Evolutionary conservation across 1,140 invertebrate genomes (phyloP).

Genomic region (Solenopsis invicta): DNA sequence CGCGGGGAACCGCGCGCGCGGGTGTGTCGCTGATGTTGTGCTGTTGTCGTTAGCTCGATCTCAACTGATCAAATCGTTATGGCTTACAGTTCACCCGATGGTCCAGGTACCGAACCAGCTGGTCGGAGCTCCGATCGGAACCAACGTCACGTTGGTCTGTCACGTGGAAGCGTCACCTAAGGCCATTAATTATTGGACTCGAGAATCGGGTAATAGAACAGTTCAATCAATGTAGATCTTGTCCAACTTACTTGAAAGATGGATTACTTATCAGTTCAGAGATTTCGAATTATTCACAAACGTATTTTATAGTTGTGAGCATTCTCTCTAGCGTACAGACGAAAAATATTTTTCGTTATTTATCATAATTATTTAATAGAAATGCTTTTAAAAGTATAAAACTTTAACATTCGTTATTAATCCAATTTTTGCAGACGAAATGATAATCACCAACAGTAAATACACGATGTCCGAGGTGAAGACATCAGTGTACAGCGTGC

Average conservation of each 20-base stretch:
- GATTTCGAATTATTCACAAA: not conserved
- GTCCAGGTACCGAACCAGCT: conserved; percentile 95
- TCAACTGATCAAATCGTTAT: conserved; percentile 70
- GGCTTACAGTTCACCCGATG: conserved; percentile 92
- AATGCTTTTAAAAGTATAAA: not conserved
- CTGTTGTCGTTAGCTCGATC: conserved; percentile 11
- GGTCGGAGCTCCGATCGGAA: conserved; percentile 93
- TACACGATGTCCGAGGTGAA: conserved; percentile 92
- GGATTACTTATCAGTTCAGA: not conserved
- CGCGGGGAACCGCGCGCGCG: conserved; percentile 8
- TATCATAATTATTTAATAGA: not conserved
- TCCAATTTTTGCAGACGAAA: conserved; percentile 89
- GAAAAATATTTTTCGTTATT: not conserved
- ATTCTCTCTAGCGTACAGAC: too few species aligned
- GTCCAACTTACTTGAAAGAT: not conserved
- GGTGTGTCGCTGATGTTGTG: not conserved
- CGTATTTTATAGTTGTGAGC: not conserved
- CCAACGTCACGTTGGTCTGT: conserved; percentile 94
- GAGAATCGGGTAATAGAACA: conserved; percentile 91
- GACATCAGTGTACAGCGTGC: conserved; percentile 92
- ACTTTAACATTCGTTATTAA: not conserved
- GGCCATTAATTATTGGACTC: conserved; percentile 95
- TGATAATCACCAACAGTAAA: conserved; percentile 95
- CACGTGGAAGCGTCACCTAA: conserved; percentile 95
- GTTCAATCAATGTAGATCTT: conserved; percentile 7